A percentile compares a stretch with the other conserved stretches of the same genome.
phyloP scores from a whole-genome alignment of 2,888 invertebrate species.

The Hecatera dysodea region DNA sequence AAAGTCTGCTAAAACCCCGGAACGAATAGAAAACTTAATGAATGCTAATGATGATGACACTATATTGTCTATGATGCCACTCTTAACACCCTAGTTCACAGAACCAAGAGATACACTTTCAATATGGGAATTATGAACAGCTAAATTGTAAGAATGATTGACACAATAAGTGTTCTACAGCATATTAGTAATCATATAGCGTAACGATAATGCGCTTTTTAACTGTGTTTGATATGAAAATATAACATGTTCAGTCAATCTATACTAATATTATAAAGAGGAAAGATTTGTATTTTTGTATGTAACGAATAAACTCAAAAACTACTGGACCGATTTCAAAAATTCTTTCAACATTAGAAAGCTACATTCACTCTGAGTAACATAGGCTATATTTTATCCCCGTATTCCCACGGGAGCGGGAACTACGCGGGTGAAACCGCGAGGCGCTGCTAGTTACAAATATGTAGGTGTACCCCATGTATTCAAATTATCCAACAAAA shows the following conservation, averaged over 20 bases:
- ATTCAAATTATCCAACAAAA: too few species aligned
- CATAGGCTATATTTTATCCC: too few species aligned
- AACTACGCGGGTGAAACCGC: too few species aligned
- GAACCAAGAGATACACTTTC: slow-evolving; percentile 3
- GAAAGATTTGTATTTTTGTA: too few species aligned
- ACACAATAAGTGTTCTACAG: slow-evolving; percentile 35
- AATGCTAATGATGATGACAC: background rate
- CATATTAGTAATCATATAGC: slow-evolving; percentile 34
- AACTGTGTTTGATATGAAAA: slow-evolving; percentile 14
- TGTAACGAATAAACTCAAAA: too few species aligned
- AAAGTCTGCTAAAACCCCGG: background rate
- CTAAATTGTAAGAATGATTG: slow-evolving; percentile 44
- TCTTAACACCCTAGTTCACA: background rate
- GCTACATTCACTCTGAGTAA: too few species aligned
- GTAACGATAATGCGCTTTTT: slow-evolving; percentile 11
- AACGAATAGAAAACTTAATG: slow-evolving; percentile 5
- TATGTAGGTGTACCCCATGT: too few species aligned
- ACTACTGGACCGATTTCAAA: too few species aligned
- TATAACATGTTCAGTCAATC: background rate
- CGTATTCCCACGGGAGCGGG: too few species aligned
- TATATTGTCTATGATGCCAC: background rate
- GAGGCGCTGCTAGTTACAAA: too few species aligned
- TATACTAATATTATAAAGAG: too few species aligned
- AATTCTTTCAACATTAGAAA: too few species aligned
- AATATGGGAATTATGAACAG: slow-evolving; percentile 9